Evolutionary conservation across 2,113 vertebrate species (phyloP), one percentile per base, ranked within the genome.

Genomic region (Lamprologus ornatipinnis): DNA sequence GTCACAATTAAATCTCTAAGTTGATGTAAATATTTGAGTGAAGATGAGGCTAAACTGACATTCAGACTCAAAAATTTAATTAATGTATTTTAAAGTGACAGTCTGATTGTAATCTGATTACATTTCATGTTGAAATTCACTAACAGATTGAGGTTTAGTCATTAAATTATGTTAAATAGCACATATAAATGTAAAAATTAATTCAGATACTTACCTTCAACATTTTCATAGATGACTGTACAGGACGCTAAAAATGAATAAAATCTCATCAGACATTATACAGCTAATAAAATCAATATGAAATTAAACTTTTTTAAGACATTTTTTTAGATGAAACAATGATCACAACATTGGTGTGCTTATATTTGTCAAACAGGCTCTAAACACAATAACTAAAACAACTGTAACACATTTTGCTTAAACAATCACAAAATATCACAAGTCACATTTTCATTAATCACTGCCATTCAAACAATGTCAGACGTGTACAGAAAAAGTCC

Each of bases 241-340:
- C 54, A 1, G 1, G 54, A 1, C 0, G 1, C 21, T 55, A 55
- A 3, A 55, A 55, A 55, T 55, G 54, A 55, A 55, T 55, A 7
- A 55, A 55, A 55, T 55, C 6, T 55, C 21, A 26, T 55, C 54
- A 7, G 21, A 55, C 2, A 7, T 23, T 23, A 23, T 23, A 23
- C 23, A 23, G 1, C 31, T 55, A 55, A 55, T 55, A 55, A 55
- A 26, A 55, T 55, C 54, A 0, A 55, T 0, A 26, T 55, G 1
- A 55, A 55, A 55, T 13, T 0, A 13, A 55, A 55, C 53, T 23
- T 7, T 23, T 55, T 55, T 4, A 7, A 55, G 21, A 23, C 53
- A 0, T 0, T 7, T 7, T 55, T 55, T 13, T 0, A 55, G 53
- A 0, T 55, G 21, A 55, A 55, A 23, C 21, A 55, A 4, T 55